Conservation (phyloP, 2,113 vertebrate species). For the Mormyrus iriodes region DNA sequence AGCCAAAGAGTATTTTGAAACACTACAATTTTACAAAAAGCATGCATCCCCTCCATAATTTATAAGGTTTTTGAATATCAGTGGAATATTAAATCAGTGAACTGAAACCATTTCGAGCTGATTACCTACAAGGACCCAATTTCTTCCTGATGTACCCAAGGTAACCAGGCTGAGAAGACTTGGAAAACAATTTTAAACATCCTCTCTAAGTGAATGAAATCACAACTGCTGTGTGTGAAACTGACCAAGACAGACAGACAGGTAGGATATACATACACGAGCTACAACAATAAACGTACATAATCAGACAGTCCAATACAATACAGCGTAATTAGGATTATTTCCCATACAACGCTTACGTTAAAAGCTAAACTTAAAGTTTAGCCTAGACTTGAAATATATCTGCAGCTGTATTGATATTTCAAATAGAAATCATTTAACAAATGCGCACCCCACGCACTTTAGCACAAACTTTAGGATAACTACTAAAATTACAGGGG, state of each 20-base stretch:
- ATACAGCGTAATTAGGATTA: not conserved
- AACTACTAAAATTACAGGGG: not conserved
- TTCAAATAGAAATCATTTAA: not conserved
- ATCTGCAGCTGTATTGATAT: not conserved
- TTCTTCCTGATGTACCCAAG: not conserved
- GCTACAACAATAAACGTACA: not conserved
- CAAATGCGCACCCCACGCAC: not conserved
- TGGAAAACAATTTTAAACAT: not conserved
- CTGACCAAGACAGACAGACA: not conserved
- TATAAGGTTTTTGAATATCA: not conserved
- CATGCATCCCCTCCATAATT: not conserved
- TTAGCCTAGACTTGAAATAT: not conserved
- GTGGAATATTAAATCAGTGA: not conserved
- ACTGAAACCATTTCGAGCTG: not conserved
- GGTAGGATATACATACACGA: not conserved
- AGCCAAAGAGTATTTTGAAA: not conserved
- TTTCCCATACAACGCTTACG: not conserved
- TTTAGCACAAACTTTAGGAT: not conserved
- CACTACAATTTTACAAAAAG: not conserved
- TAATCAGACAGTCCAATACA: not conserved
- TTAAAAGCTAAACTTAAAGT: not conserved
- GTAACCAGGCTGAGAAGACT: not conserved
- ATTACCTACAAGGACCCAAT: not conserved
- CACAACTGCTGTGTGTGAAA: not conserved
- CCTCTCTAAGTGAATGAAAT: not conserved